Evolutionary conservation across 2,797 vertebrate genomes (phyloP).

Genomic region (Hafferia zeledoni): DNA sequence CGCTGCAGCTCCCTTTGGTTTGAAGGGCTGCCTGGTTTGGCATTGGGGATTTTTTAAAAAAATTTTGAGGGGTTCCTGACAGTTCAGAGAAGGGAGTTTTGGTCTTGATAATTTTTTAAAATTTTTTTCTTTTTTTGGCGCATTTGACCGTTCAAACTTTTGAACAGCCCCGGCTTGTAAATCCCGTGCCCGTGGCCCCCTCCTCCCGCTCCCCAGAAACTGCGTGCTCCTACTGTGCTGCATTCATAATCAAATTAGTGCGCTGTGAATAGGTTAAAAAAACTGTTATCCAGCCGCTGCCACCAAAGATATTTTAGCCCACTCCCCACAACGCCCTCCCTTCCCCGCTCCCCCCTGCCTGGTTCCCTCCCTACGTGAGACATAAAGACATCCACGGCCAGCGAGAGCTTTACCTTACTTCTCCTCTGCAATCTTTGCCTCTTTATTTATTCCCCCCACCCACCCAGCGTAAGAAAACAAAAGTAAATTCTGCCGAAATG

Average conservation of each 20-base stretch:
- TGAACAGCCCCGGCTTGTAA: conserved; percentile 51
- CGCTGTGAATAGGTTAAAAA: conserved; percentile 72
- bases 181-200: conserved; percentile 35
- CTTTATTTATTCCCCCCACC: conserved; percentile 50
- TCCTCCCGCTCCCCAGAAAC: conserved; percentile 57
- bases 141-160: conserved; percentile 71
- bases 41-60: fast-evolving
- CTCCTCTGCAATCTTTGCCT: conserved; percentile 63
- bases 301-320: conserved; percentile 61
- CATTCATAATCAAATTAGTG: conserved; percentile 81
- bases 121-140: background rate
- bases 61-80: background rate
- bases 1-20: background rate
- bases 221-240: conserved; percentile 66
- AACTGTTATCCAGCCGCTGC: conserved; percentile 62
- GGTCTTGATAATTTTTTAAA: background rate
- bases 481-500: conserved; percentile 67
- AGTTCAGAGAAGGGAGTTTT: background rate
- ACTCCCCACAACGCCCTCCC: conserved; percentile 44
- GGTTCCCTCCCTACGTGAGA: background rate
- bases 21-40: background rate
- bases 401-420: conserved; percentile 59
- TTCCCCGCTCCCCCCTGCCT: background rate
- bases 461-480: conserved; percentile 47
- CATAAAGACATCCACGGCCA: conserved; percentile 55